A percentile compares a stretch with the other conserved stretches of the same genome.
Conservation (phyloP, 2,113 vertebrate genomes). For the Pimephales promelas region DNA sequence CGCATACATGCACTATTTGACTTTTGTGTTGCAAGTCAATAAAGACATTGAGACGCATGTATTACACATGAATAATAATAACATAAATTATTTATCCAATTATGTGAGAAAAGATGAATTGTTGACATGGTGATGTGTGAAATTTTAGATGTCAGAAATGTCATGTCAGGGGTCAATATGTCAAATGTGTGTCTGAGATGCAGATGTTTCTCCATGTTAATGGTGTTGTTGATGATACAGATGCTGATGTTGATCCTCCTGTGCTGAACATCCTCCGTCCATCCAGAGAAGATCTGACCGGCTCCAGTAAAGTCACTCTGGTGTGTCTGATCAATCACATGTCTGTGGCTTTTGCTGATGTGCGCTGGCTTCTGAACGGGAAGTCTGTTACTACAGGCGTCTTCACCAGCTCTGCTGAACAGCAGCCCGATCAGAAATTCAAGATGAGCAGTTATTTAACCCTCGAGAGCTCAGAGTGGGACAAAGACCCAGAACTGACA, state of each 20-base stretch:
- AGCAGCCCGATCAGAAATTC: slow-evolving; percentile 40
- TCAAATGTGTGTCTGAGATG: background rate
- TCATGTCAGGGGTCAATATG: background rate
- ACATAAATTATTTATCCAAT: background rate
- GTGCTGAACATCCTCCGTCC: slow-evolving; percentile 70
- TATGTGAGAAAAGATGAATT: background rate
- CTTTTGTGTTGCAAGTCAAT: no score
- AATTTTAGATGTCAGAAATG: no score
- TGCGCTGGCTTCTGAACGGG: slow-evolving; percentile 37
- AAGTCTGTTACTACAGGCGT: slow-evolving; percentile 61
- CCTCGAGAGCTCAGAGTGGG: slow-evolving; percentile 16
- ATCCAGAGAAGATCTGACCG: slow-evolving; percentile 64
- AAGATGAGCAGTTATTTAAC: slow-evolving; percentile 19
- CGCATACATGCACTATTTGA: no score
- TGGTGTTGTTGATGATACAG: slow-evolving; percentile 38
- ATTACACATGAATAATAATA: background rate
- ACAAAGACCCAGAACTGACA: slow-evolving; percentile 22
- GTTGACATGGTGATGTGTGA: background rate
- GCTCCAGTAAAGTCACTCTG: slow-evolving; percentile 63
- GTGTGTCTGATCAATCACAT: slow-evolving; percentile 65
- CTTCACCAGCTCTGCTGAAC: slow-evolving; percentile 63
- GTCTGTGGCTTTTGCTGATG: slow-evolving; percentile 46
- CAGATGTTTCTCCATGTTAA: background rate
- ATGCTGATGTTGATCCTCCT: slow-evolving; percentile 59
- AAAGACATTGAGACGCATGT: no score